Conservation (phyloP, 2,888 invertebrate species). For the Polia nebulosa region DNA sequence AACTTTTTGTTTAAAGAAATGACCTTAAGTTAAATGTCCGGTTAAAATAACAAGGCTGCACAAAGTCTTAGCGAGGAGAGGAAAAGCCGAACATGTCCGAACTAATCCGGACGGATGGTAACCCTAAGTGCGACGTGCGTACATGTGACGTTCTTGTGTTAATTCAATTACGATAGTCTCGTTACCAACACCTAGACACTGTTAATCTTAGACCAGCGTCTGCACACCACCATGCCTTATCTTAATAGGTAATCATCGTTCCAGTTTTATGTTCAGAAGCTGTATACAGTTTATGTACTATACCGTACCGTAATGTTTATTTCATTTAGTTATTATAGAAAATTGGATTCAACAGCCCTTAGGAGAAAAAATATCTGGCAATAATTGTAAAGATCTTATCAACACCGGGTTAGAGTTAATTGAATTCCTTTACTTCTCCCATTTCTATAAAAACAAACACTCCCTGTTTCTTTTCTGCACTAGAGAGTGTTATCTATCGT, state of each 20-base stretch:
- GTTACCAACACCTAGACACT: conserved; percentile 59
- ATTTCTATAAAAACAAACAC: not conserved
- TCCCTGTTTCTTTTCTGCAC: not conserved
- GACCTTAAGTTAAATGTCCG: not conserved
- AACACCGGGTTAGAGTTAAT: not conserved
- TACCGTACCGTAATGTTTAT: conserved; percentile 23
- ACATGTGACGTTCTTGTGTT: conserved; percentile 69
- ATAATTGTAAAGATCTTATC: not conserved
- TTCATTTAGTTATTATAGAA: conserved; percentile 10
- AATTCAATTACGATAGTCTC: conserved; percentile 71
- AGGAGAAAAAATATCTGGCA: not conserved
- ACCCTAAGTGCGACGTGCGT: conserved; percentile 46
- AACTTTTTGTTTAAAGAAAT: not conserved
- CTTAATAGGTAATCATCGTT: conserved; percentile 52
- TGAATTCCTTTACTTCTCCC: not conserved
- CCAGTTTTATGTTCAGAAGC: conserved; percentile 23
- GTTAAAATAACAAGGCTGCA: not conserved
- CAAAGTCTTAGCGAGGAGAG: not conserved
- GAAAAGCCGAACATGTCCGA: not conserved
- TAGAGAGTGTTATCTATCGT: not conserved
- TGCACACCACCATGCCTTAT: conserved; percentile 48
- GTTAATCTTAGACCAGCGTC: conserved; percentile 48
- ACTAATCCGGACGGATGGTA: not conserved
- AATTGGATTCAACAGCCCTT: not conserved
- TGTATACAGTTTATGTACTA: conserved; percentile 22